Conservation (phyloP, 2,888 invertebrate genomes). For the Dryocosmus kuriphilus region DNA sequence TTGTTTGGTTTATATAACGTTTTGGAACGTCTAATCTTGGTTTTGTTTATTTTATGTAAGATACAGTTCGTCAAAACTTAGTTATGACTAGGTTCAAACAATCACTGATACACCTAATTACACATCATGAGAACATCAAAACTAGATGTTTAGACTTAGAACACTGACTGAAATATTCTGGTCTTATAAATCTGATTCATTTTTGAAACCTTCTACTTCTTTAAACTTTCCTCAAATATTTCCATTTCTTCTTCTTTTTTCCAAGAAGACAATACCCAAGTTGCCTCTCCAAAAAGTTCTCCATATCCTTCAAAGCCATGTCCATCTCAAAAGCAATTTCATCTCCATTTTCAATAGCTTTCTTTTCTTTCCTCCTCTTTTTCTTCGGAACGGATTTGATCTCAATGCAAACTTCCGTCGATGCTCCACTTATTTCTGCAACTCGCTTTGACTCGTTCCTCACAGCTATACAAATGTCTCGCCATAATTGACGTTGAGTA, state of each 20-base stretch:
- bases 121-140: background rate
- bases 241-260: background rate
- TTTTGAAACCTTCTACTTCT: background rate
- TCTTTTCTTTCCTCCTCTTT: conserved; percentile 12
- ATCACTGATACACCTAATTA: no score
- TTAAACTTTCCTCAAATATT: background rate
- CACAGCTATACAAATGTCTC: conserved; percentile 61
- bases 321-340: conserved; percentile 67
- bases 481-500: conserved; percentile 60
- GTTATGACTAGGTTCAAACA: no score
- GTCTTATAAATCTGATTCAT: no score
- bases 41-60: no score
- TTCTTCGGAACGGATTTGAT: conserved; percentile 54
- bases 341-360: conserved; percentile 30
- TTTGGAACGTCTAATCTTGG: no score
- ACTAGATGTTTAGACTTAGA: background rate
- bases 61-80: no score
- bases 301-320: conserved; percentile 60
- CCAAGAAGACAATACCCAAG: background rate
- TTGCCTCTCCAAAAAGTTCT: conserved; percentile 53
- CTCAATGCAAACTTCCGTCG: conserved; percentile 65
- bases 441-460: conserved; percentile 58
- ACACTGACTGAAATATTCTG: background rate
- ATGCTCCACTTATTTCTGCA: conserved; percentile 52
- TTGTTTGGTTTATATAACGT: no score